A percentile compares a stretch with the other conserved stretches of the same genome.
phyloP scores from a whole-genome alignment of 1,140 invertebrate genomes.

The Eriosoma lanigerum region DNA sequence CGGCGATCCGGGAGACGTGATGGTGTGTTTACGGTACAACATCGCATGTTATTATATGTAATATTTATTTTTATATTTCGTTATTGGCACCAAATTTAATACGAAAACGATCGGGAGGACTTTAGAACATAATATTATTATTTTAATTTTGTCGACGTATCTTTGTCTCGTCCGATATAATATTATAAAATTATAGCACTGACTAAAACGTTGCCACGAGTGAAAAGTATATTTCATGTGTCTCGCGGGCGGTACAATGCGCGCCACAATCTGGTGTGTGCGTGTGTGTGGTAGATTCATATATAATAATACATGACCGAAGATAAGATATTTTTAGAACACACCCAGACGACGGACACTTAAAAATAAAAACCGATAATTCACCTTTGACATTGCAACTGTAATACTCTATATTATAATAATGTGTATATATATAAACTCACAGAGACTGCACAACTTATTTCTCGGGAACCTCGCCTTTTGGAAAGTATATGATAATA shows the following conservation, averaged over 20 bases:
- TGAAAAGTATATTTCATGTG: too few relatives aligned
- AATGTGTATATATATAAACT: not conserved
- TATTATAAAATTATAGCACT: not conserved
- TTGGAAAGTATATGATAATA: too few relatives aligned
- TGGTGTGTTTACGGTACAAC: not conserved
- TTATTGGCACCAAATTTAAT: not conserved
- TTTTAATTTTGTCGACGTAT: not conserved
- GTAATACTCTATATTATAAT: too few relatives aligned
- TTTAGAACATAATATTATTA: not conserved
- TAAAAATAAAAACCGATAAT: conserved; percentile 33
- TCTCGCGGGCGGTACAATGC: too few relatives aligned
- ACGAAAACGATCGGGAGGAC: not conserved
- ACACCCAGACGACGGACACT: conserved; percentile 4
- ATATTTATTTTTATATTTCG: not conserved
- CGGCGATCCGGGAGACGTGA: not conserved
- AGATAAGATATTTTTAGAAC: conserved; percentile 36
- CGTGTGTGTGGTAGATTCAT: not conserved
- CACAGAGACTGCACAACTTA: not conserved
- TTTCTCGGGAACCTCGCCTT: too few relatives aligned
- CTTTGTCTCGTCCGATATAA: not conserved
- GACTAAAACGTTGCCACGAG: too few relatives aligned
- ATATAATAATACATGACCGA: not conserved
- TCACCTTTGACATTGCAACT: conserved; percentile 28
- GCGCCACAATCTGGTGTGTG: not conserved
- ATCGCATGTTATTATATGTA: not conserved